A percentile compares a stretch with the other conserved stretches of the same genome.
Evolutionary conservation across 2,797 vertebrate species (phyloP).

Genomic region (Silurus lanzhouensis): DNA sequence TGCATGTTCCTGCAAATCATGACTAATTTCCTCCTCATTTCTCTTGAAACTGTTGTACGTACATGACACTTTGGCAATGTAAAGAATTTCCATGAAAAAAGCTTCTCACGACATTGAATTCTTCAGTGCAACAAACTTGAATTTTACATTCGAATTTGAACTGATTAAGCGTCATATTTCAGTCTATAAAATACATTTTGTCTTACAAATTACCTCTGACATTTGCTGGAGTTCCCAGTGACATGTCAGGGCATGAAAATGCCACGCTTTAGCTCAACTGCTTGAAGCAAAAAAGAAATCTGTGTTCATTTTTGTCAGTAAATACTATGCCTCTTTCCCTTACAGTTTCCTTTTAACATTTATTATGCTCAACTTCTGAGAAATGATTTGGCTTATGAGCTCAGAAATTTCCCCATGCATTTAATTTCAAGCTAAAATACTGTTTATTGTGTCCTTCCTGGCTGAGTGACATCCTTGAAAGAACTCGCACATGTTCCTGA

Average conservation of each 20-base stretch:
- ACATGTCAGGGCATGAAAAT: constrained; percentile 10
- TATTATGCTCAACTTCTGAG: neutral
- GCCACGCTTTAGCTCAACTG: neutral
- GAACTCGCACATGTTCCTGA: constrained; percentile 33
- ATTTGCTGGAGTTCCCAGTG: neutral
- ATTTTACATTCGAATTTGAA: neutral
- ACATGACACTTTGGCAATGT: neutral
- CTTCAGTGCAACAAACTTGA: neutral
- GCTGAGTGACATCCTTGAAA: constrained; percentile 1
- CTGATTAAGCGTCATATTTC: neutral
- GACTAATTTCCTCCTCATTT: neutral
- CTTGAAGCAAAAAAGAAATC: neutral
- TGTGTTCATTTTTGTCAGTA: neutral
- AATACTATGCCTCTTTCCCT: neutral
- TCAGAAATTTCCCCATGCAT: constrained; percentile 19
- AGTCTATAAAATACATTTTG: neutral
- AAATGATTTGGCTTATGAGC: constrained; percentile 13
- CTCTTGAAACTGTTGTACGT: neutral
- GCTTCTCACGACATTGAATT: neutral
- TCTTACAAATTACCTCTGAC: neutral
- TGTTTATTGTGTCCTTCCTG: constrained; percentile 17
- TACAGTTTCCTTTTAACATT: constrained; percentile 35
- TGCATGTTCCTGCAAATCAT: neutral
- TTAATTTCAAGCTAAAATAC: constrained; percentile 9
- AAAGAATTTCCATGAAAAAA: neutral